Percentiles rank a stretch among this genome's conserved stretches.
These are phyloP conservation scores for Diuraphis noxia DNA, from an alignment of 1,140 invertebrate genomes.

Conservation along the genomic window DNA sequence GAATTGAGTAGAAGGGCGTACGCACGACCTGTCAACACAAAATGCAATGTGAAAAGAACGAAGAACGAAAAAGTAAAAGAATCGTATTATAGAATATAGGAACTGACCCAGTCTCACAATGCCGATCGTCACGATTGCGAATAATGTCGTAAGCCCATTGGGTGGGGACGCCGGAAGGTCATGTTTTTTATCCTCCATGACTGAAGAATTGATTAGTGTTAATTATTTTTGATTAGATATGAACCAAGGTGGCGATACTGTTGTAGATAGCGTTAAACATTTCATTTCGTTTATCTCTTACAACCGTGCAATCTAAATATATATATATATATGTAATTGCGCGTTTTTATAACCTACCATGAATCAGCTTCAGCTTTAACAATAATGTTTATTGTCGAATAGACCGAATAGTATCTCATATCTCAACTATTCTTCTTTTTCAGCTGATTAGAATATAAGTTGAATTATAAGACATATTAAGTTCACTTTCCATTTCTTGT, in stretches of 20 bases:
- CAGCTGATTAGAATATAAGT: constrained; percentile 45
- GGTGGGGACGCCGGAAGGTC: neutral
- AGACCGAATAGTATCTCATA: too few species aligned
- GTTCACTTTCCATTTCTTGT: neutral
- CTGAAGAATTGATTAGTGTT: neutral
- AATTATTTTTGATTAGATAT: neutral
- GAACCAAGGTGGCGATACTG: neutral
- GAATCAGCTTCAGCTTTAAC: neutral
- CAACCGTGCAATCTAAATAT: neutral
- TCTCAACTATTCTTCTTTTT: neutral
- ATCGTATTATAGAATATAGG: neutral
- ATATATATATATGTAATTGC: too few species aligned
- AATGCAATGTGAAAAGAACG: neutral
- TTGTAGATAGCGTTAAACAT: neutral
- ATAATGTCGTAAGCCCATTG: neutral
- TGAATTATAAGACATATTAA: neutral
- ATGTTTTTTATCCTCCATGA: neutral
- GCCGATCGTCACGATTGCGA: neutral
- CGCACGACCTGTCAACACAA: neutral
- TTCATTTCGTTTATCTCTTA: neutral
- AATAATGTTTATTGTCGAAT: neutral
- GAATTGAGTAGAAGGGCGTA: neutral
- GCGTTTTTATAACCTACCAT: neutral
- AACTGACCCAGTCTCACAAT: neutral
- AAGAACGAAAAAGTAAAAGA: too few species aligned